Conservation (phyloP, 2,113 vertebrate species). For the Odocoileus hemionus region DNA sequence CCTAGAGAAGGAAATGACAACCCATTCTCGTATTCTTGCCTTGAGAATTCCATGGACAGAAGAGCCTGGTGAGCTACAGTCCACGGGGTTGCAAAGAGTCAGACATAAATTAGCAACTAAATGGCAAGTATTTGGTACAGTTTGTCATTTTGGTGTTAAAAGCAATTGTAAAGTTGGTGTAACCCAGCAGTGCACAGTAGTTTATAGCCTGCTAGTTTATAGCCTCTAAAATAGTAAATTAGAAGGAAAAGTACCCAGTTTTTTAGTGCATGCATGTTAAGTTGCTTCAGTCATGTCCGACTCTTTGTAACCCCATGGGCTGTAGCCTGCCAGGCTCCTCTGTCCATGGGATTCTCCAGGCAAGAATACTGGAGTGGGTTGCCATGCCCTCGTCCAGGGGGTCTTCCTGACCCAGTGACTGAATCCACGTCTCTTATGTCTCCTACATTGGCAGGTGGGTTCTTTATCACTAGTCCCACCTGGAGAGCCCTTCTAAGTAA, state of each 20-base stretch:
- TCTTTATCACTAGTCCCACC: neutral
- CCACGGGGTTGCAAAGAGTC: too few relatives aligned
- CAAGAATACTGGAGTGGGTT: neutral
- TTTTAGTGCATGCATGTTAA: neutral
- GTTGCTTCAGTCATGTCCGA: neutral
- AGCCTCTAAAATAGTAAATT: constrained; percentile 24
- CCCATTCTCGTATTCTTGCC: too few relatives aligned
- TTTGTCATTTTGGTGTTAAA: constrained; percentile 20
- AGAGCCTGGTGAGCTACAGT: too few relatives aligned
- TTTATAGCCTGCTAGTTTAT: neutral
- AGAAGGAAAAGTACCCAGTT: neutral
- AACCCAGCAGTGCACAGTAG: neutral
- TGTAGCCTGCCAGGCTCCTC: neutral
- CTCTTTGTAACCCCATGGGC: neutral
- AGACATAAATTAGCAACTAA: neutral
- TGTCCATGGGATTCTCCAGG: neutral
- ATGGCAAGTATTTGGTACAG: neutral
- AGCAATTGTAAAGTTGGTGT: neutral
- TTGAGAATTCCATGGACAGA: too few relatives aligned
- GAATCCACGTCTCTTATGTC: neutral
- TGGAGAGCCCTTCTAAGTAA: neutral
- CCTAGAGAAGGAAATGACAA: too few relatives aligned
- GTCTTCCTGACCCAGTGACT: neutral
- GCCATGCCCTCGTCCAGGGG: neutral
- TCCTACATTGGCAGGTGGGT: neutral